Evolutionary conservation across 1,140 invertebrate species (phyloP).

Genomic region (Idris sp.): DNA sequence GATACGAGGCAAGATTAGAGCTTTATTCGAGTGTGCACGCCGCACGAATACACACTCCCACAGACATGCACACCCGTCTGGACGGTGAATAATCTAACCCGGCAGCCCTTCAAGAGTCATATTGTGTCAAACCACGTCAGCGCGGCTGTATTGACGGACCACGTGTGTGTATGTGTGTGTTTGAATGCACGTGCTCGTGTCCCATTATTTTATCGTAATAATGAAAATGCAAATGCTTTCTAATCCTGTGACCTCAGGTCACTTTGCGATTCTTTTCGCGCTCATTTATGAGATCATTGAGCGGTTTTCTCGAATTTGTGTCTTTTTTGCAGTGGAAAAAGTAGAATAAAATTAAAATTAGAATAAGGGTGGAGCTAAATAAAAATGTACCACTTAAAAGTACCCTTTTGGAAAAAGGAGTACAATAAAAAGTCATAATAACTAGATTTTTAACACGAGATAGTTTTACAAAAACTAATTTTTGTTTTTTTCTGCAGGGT

Average conservation of each 20-base stretch:
- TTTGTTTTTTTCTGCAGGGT: too few relatives aligned
- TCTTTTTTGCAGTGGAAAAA: too few relatives aligned
- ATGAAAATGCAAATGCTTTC: constrained; percentile 47
- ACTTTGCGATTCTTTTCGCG: constrained; percentile 22
- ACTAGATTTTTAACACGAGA: too few relatives aligned
- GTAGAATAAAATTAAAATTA: too few relatives aligned
- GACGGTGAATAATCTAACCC: constrained; percentile 38
- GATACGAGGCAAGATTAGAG: constrained; percentile 53
- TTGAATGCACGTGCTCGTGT: constrained; percentile 3
- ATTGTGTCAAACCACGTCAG: constrained; percentile 34
- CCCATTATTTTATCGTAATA: constrained; percentile 53
- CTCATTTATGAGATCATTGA: constrained; percentile 30
- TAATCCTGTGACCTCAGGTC: constrained; percentile 32
- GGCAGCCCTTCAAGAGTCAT: constrained; percentile 36
- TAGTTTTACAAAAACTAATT: too few relatives aligned
- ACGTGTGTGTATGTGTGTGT: constrained; percentile 5
- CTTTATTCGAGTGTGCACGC: constrained; percentile 35
- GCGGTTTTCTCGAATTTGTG: too few relatives aligned
- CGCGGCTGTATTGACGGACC: constrained; percentile 30
- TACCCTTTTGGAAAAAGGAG: too few relatives aligned
- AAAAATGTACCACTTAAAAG: too few relatives aligned
- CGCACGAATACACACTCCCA: constrained; percentile 26
- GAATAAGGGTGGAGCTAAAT: too few relatives aligned
- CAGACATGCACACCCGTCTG: constrained; percentile 14
- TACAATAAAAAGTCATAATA: too few relatives aligned